These are phyloP conservation scores for Cottus gobio DNA, from an alignment of 2,113 vertebrate genomes.

Conservation along the genomic window DNA sequence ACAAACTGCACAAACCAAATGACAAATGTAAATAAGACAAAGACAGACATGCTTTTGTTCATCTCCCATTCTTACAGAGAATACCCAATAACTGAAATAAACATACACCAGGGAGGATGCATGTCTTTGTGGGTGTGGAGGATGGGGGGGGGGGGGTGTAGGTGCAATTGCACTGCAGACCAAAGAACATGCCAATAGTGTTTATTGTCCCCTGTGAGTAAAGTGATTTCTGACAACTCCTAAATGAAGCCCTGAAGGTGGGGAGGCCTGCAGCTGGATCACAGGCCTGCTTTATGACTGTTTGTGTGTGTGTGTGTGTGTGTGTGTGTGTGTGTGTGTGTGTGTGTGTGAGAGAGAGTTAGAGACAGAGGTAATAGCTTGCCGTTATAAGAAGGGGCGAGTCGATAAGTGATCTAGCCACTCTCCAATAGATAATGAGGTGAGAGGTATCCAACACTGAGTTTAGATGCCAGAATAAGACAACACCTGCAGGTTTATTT, in stretches of 20 bases:
- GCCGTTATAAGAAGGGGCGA: conserved; percentile 44
- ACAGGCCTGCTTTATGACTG: conserved; percentile 58
- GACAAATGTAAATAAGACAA: conserved; percentile 52
- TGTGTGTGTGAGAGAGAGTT: conserved; percentile 44
- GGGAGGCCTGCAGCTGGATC: conserved; percentile 55
- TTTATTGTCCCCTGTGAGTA: conserved; percentile 67
- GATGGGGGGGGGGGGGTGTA: not conserved
- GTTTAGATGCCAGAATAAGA: conserved; percentile 32
- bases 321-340: conserved; percentile 44
- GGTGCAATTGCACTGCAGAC: conserved; percentile 46
- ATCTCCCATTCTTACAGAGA: conserved; percentile 13
- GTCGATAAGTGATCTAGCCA: conserved; percentile 75
- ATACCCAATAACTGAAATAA: conserved; percentile 1
- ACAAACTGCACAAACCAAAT: conserved; percentile 53
- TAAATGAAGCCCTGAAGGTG: conserved; percentile 75
- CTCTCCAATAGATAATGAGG: conserved; percentile 41
- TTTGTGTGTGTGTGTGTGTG: conserved; percentile 41
- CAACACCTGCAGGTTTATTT: conserved; percentile 9
- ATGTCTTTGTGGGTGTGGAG: conserved; percentile 30
- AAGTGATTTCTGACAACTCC: conserved; percentile 78
- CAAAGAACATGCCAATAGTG: conserved; percentile 69
- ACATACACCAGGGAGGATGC: not conserved
- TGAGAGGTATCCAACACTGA: conserved; percentile 15
- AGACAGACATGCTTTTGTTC: conserved; percentile 58
- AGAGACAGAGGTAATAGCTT: conserved; percentile 66